Conservation (phyloP, 2,888 invertebrate species). For the Aquatica leii region DNA sequence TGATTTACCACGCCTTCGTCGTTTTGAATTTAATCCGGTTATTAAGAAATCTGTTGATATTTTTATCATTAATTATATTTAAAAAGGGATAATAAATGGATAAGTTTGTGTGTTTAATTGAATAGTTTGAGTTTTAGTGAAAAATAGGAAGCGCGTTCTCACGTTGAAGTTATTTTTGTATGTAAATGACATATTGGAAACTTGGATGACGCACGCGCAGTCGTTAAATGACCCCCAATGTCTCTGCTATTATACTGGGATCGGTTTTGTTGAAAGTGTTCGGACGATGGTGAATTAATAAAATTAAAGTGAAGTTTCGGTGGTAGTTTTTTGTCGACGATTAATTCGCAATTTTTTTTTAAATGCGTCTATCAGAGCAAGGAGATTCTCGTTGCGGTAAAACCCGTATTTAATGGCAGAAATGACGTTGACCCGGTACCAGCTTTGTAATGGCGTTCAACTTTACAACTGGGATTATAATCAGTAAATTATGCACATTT, state of each 20-base stretch:
- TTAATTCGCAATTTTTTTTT: slow-evolving; percentile 16
- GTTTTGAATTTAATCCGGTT: slow-evolving; percentile 25
- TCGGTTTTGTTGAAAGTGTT: slow-evolving; percentile 32
- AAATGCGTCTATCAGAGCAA: slow-evolving; percentile 17
- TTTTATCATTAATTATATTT: slow-evolving; percentile 1
- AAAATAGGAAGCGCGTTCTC: slow-evolving; percentile 1
- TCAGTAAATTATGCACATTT: slow-evolving; percentile 39
- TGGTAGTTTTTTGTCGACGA: slow-evolving; percentile 19
- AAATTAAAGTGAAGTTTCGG: slow-evolving; percentile 20
- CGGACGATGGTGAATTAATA: slow-evolving; percentile 25
- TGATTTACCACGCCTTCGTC: slow-evolving; percentile 54
- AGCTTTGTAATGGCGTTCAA: slow-evolving; percentile 50
- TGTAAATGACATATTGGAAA: slow-evolving; percentile 43
- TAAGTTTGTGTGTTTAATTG: slow-evolving; percentile 4
- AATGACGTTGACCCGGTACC: slow-evolving; percentile 53
- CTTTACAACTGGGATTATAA: slow-evolving; percentile 38
- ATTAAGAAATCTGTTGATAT: neutral
- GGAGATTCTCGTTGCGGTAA: slow-evolving; percentile 20
- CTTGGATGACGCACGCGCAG: slow-evolving; percentile 31
- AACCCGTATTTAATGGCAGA: slow-evolving; percentile 33
- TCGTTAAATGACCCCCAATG: slow-evolving; percentile 33
- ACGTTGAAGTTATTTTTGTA: slow-evolving; percentile 39
- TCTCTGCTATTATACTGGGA: slow-evolving; percentile 34
- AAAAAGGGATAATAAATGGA: neutral
- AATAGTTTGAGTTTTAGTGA: neutral